These are phyloP conservation scores for Spermophilus dauricus DNA, from an alignment of 2,113 vertebrate species.

Conservation along the genomic window DNA sequence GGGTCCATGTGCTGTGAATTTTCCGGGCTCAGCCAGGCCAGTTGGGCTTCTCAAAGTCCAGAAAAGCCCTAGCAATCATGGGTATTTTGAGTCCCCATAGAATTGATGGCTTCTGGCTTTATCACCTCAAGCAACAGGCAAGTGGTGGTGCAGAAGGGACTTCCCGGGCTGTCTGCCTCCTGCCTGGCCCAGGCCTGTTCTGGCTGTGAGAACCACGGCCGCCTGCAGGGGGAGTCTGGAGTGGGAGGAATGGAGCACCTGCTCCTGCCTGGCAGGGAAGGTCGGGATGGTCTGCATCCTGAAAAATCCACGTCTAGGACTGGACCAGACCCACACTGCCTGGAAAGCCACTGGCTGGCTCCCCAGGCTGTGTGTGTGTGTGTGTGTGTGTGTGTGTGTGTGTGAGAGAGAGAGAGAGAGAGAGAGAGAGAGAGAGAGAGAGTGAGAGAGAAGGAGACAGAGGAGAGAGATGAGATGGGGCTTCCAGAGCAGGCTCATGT, in stretches of 20 bases:
- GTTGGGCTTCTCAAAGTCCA: not conserved
- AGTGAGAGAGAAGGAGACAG: too few relatives aligned
- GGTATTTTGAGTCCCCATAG: not conserved
- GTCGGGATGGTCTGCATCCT: not conserved
- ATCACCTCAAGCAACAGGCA: not conserved
- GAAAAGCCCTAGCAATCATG: not conserved
- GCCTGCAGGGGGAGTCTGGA: conserved; percentile 82
- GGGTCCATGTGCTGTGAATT: not conserved
- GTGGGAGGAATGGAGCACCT: not conserved
- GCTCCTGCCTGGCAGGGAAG: not conserved
- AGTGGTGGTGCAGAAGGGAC: not conserved
- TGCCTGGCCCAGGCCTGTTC: not conserved
- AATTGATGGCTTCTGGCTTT: not conserved
- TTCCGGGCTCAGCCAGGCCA: not conserved
- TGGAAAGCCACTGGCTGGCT: not conserved
- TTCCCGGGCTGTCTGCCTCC: not conserved
- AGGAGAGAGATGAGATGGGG: too few relatives aligned
- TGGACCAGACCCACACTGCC: not conserved
- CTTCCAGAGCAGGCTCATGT: not conserved
- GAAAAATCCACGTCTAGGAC: not conserved
- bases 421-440: too few relatives aligned
- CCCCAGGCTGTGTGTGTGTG: accelerated
- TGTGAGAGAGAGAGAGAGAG: not conserved
- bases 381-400: not conserved
- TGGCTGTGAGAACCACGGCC: not conserved